Base-by-base conservation (phyloP, 2,113 vertebrate genomes). In the Solenodon paradoxus region DNA sequence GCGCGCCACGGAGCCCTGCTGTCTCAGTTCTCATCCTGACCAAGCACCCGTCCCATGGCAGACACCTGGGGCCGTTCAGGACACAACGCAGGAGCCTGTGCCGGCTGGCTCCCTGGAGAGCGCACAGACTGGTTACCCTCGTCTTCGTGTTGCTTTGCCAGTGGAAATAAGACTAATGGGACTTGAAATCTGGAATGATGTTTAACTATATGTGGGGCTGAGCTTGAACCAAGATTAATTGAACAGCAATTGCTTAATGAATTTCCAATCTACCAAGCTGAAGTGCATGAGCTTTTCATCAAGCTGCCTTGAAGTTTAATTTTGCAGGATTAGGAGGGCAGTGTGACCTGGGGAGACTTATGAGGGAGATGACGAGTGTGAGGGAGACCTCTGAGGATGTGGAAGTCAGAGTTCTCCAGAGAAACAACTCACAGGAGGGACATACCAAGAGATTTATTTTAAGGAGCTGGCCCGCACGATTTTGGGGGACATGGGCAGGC, bases 11-110 rank as follows among this genome's bases (percentile, higher is more conserved):
- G 26, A 22, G 28, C 17, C 26, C 10, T 5, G 16, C 24, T 11
- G 2, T 3, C 86, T 45, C 2, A 0, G 13, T 28, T 61, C 55
- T 7, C 61, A 1, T 32, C 1, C 0, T 16, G 40, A 30, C 42
- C 84, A 3, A 13, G 35, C 16, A 2, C 32, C 1, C 0, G n/a
- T n/a, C n/a, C n/a, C 2, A 0, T 3, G 38, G 42, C 12, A 38
- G 69, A n/a, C 35, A 2, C 72, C 55, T 49, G 28, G 53, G 40
- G 57, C 92, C 72, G 26, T 0, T 10, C 8, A 35, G n/a, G 68
- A 22, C 0, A 0, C 9, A 32, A 53, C n/a, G 45, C 38, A n/a
- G 93, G 10, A 7, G 38, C 26, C 0, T 28, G 66, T 8, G 53
- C 74, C 9, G 0, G 47, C 30, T 26, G 12, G 4, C 42, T 51